Conservation (phyloP, 1,140 invertebrate species). For the Papilio helenus region DNA sequence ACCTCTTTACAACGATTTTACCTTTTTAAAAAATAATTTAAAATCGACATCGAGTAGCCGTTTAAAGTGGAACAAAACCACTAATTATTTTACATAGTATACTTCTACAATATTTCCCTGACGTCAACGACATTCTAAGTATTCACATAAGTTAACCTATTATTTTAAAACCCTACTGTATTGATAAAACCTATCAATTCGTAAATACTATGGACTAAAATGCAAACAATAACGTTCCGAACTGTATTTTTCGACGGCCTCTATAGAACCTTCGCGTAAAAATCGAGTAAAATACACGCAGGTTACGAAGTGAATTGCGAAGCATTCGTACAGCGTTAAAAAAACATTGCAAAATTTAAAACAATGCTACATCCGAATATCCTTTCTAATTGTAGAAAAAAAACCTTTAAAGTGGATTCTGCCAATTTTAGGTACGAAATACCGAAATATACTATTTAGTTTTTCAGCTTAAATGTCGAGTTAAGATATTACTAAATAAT, state of each 20-base stretch:
- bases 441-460: not conserved
- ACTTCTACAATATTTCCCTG: not conserved
- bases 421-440: not conserved
- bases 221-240: conserved; percentile 4
- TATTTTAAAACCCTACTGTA: not conserved
- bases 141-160: not conserved
- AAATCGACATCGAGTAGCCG: not conserved
- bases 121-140: not conserved
- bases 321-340: conserved; percentile 9
- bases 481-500: too few species aligned
- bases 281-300: conserved; percentile 35
- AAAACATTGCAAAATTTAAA: conserved; percentile 31
- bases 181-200: conserved; percentile 1
- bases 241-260: conserved; percentile 22
- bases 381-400: conserved; percentile 7
- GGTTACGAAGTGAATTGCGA: conserved; percentile 14
- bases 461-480: not conserved
- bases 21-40: not conserved
- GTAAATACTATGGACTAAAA: conserved; percentile 19
- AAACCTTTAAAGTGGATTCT: not conserved
- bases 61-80: not conserved
- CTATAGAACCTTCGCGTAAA: conserved; percentile 15
- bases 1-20: not conserved
- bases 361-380: conserved; percentile 23
- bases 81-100: not conserved